Base-by-base conservation (phyloP, 2,797 vertebrate species). In the Danio jaintianensis region DNA sequence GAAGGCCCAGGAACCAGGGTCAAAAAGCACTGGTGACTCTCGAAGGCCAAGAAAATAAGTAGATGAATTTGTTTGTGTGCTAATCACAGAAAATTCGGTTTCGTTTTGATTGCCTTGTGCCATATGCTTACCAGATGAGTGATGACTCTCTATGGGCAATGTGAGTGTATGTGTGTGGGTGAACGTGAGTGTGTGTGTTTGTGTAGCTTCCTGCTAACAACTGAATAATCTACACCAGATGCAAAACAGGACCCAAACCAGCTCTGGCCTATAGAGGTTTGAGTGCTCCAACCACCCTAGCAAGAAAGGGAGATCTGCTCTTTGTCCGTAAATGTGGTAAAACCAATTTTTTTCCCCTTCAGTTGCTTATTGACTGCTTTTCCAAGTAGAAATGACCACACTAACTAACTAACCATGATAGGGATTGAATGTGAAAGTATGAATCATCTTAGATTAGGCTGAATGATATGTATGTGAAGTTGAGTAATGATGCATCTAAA, bases 51-150 rank as follows among this genome's bases (percentile, higher is more conserved):
- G 63, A 59, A 40, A 69, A 50, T 38, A 38, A 22, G 42, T 47
- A 67, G 10, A 64, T 15, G 7, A 56, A 47, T 18, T 40, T 78
- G 29, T 59, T 9, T 56, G 16, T 50, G 11, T 68, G 43, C 47
- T 61, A 38, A 20, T 69, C 12, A 42, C 0, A 5, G 7, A 18
- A 1, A 42, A 38, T 69, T 68, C 38, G 18, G 40, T 55, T 40
- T 58, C 6, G 10, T 69, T 78, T 20, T 50, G 55, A 38, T 12
- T 47, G 40, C 7, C 1, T 22, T 42, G 3, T 36, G 20, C 20
- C 70, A 73, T 61, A 69, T 69, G 76, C 50, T 70, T 50, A 55
- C 76, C 64, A 78, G 76, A 69, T 61, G 66, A 61, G 55, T 70
- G 64, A 68, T 69, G 2, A 1, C 43, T 38, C 7, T 78, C 7